phyloP scores from a whole-genome alignment of 2,797 vertebrate species.

The Takifugu ocellatus region DNA sequence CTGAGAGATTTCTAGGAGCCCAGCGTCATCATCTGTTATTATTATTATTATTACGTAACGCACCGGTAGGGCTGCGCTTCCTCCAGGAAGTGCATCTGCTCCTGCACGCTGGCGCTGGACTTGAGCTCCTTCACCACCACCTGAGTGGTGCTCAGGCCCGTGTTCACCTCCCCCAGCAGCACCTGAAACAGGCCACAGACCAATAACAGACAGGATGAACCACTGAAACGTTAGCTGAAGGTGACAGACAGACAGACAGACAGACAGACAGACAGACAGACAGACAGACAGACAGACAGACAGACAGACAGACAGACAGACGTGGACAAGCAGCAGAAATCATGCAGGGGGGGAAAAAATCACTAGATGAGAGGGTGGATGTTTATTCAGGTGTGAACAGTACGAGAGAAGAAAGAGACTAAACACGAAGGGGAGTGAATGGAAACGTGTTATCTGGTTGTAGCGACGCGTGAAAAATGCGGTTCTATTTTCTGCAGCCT shows the following conservation, averaged over 20 bases:
- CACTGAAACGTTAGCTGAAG: background rate
- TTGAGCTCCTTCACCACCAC: constrained; percentile 97
- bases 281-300: constrained; percentile 57
- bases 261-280: constrained; percentile 68
- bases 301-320: constrained; percentile 58
- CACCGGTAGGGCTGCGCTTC: constrained; percentile 91
- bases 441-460: constrained; percentile 42
- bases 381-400: constrained; percentile 39
- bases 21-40: too few relatives aligned
- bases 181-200: constrained; percentile 73
- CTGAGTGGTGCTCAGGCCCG: constrained; percentile 81
- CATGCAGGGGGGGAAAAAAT: too few relatives aligned
- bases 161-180: constrained; percentile 89
- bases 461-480: constrained; percentile 15
- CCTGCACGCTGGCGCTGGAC: constrained; percentile 83
- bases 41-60: background rate
- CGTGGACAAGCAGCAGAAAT: constrained; percentile 3
- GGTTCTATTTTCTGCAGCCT: background rate
- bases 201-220: background rate
- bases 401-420: constrained; percentile 39
- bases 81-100: constrained; percentile 93
- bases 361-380: constrained; percentile 28
- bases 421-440: constrained; percentile 39
- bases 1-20: too few relatives aligned
- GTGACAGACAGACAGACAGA: constrained; percentile 15